Evolutionary conservation across 2,888 invertebrate genomes (phyloP), one percentile per base, ranked within the genome.

Genomic region (Dasysyrphus albostriatus): DNA sequence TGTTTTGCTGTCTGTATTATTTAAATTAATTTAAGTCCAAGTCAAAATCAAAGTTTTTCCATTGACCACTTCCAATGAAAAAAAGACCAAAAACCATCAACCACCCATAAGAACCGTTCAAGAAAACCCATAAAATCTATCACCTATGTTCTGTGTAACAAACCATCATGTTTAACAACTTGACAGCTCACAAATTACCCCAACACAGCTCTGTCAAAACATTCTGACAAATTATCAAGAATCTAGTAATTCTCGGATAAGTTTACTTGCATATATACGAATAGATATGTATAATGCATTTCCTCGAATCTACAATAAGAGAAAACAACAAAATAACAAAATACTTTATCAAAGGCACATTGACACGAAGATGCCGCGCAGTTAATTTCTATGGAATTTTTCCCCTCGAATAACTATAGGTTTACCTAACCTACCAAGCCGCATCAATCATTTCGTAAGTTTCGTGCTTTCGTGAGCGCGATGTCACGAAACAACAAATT

Each of bases 361-460:
- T 74, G 69, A 87, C 82, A 61, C 67, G 69, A 24, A 77, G 49
- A 39, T 69, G 47, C 56, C 24, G 24, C 49, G 54, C 69, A 73
- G 69, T 79, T 87, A 83, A 83, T 79, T 75, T 47, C 58, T 47
- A 49, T 34, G 39, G 75, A 80, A 75, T 65, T 65, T 67, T 83
- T 39, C 49, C 61, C 63, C 78, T 59, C 69, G 16, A 49, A 44
- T 44, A 34, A 34, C 34, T 10, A 24, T 24, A 24, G 1, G 24
- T 24, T 24, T 24, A 3, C 3, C n/a, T n/a, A n/a, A 34, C 5
- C 6, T n/a, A 16, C 58, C 37, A 37, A 49, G 49, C 49, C 34
- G 49, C 24, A 83, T 87, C 85, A 74, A 39, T 87, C 85, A 78
- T 78, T 82, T 82, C 56, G 84, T 59, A 42, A 49, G 44, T 67